Percentiles rank a stretch among this genome's conserved stretches.
Conservation (phyloP, 2,113 vertebrate genomes). For the Nibea albiflora region DNA sequence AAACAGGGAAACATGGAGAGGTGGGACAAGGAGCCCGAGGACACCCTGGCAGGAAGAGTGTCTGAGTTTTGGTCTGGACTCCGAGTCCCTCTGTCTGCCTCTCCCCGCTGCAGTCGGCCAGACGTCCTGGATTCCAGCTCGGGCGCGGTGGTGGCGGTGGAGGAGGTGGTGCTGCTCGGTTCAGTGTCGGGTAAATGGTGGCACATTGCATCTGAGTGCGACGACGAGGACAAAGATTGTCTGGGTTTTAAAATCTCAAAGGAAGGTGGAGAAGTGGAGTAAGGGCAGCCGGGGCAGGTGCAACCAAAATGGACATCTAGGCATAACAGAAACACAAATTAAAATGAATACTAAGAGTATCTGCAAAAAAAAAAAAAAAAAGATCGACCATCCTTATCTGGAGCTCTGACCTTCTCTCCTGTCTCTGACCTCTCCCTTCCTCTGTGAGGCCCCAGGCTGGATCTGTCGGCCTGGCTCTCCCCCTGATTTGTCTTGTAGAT, state of each 20-base stretch:
- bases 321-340: neutral
- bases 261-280: slow-evolving; percentile 60
- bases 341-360: neutral
- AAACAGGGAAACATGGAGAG: slow-evolving; percentile 79
- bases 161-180: slow-evolving; percentile 24
- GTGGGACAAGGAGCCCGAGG: slow-evolving; percentile 56
- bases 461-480: slow-evolving; percentile 14
- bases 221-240: slow-evolving; percentile 30
- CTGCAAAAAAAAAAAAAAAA: neutral
- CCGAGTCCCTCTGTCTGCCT: slow-evolving; percentile 49
- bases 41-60: slow-evolving; percentile 33
- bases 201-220: slow-evolving; percentile 7
- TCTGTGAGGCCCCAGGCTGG: slow-evolving; percentile 46
- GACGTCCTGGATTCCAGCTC: slow-evolving; percentile 27
- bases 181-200: slow-evolving; percentile 63
- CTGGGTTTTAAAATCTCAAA: slow-evolving; percentile 74
- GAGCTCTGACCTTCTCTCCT: slow-evolving; percentile 46
- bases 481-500: slow-evolving; percentile 56
- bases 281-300: slow-evolving; percentile 83
- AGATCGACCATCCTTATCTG: no score
- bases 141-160: slow-evolving; percentile 18
- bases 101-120: slow-evolving; percentile 48
- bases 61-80: slow-evolving; percentile 36
- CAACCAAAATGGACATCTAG: slow-evolving; percentile 77
- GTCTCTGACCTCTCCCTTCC: slow-evolving; percentile 46